Evolutionary conservation across 1,140 invertebrate species (phyloP).

Genomic region (Drosophila baimaii): DNA sequence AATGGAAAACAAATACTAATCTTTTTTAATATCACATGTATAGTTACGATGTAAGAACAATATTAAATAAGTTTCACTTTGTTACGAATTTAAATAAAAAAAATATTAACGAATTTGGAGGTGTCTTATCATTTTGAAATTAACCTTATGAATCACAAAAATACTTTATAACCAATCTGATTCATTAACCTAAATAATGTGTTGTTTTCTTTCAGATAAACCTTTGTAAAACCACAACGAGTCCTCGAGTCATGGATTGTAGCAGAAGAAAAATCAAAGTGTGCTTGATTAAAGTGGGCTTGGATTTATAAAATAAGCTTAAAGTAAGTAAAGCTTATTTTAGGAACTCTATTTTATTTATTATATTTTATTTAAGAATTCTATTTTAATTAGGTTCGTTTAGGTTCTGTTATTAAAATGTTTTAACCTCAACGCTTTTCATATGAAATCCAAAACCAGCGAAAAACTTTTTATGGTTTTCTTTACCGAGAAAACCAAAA

Average conservation of each 20-base stretch:
- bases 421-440: neutral
- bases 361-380: neutral
- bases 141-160: too few relatives aligned
- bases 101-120: too few relatives aligned
- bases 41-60: too few relatives aligned
- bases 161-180: too few relatives aligned
- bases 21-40: too few relatives aligned
- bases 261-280: constrained; percentile 31
- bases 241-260: constrained; percentile 16
- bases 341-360: too few relatives aligned
- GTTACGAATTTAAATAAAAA: too few relatives aligned
- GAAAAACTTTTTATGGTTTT: constrained; percentile 4
- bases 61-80: too few relatives aligned
- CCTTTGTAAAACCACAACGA: neutral
- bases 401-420: neutral
- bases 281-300: constrained; percentile 8
- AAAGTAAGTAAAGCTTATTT: too few relatives aligned
- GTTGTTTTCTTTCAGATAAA: constrained; percentile 5
- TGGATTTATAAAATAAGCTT: constrained; percentile 25
- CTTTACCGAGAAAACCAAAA: constrained; percentile 14
- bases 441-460: neutral
- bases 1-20: too few relatives aligned
- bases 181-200: neutral
- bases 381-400: neutral
- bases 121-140: too few relatives aligned